phyloP scores from a whole-genome alignment of 2,797 vertebrate species.

The Paguma larvata region DNA sequence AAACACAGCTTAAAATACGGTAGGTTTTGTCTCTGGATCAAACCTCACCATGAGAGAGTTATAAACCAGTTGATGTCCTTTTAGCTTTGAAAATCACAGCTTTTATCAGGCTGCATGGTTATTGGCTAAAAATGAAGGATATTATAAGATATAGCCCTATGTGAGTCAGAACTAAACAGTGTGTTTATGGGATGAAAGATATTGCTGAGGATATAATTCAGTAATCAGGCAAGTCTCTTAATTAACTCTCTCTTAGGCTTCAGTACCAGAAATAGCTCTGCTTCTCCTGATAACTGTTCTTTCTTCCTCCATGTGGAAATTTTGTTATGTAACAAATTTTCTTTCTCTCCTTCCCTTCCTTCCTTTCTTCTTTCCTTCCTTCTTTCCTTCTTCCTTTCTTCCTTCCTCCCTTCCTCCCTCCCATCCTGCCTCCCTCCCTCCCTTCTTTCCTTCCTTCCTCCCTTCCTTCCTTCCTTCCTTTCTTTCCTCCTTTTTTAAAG shows the following conservation, averaged over 20 bases:
- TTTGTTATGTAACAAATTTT: neutral
- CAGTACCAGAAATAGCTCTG: neutral
- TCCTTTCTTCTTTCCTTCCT: neutral
- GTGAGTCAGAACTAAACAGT: neutral
- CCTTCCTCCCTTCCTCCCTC: too few species aligned
- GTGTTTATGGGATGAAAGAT: neutral
- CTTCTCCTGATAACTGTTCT: neutral
- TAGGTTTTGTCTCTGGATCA: neutral
- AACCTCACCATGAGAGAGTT: neutral
- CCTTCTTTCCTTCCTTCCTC: too few species aligned
- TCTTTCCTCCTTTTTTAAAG: neutral
- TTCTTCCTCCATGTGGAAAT: neutral
- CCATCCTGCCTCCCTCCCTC: too few species aligned
- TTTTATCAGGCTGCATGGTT: neutral
- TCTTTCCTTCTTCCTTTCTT: fast-evolving
- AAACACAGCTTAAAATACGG: neutral
- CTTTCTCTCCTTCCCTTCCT: neutral
- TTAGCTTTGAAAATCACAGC: conserved; percentile 7
- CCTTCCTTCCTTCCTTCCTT: too few species aligned
- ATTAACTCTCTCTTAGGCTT: conserved; percentile 17
- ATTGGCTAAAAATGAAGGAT: neutral
- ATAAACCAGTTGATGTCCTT: neutral
- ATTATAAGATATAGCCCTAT: neutral
- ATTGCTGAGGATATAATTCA: neutral
- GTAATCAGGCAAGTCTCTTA: neutral